Percentiles rank a stretch among this genome's conserved stretches.
Conservation (phyloP, 1,140 invertebrate genomes). For the Drosophila bipectinata region DNA sequence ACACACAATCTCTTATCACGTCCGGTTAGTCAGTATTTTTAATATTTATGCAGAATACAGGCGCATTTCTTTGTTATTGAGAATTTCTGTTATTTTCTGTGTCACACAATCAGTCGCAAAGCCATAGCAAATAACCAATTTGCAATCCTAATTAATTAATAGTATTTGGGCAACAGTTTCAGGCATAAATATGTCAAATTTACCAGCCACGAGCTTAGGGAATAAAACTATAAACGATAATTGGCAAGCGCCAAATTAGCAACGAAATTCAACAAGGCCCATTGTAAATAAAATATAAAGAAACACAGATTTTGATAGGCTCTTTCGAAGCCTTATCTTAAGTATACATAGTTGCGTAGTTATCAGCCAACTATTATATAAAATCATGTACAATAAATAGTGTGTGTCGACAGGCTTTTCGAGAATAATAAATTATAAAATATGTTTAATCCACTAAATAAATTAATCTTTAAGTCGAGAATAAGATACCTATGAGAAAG, state of each 20-base stretch:
- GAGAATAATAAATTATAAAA: neutral
- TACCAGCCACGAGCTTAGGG: neutral
- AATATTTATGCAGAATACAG: too few species aligned
- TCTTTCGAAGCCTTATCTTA: conserved; percentile 16
- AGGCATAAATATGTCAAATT: neutral
- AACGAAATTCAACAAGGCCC: neutral
- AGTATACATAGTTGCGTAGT: conserved; percentile 20
- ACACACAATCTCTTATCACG: conserved; percentile 38
- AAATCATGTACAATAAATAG: conserved; percentile 11
- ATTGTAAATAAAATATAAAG: conserved; percentile 1
- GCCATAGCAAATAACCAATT: neutral
- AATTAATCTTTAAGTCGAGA: too few species aligned
- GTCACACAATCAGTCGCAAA: too few species aligned
- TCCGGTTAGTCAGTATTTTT: conserved; percentile 1
- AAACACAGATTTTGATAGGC: conserved; percentile 10
- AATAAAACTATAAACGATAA: neutral
- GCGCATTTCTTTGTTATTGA: too few species aligned
- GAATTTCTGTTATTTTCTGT: too few species aligned
- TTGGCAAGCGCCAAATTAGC: neutral
- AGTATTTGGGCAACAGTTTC: neutral
- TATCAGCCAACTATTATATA: conserved; percentile 29
- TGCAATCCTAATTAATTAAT: neutral
- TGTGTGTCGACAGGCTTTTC: neutral
- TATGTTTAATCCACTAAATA: too few species aligned
- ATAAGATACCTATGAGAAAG: too few species aligned